These are phyloP conservation scores for Epistrophe grossulariae DNA, from an alignment of 2,888 invertebrate genomes.

Conservation along the genomic window DNA sequence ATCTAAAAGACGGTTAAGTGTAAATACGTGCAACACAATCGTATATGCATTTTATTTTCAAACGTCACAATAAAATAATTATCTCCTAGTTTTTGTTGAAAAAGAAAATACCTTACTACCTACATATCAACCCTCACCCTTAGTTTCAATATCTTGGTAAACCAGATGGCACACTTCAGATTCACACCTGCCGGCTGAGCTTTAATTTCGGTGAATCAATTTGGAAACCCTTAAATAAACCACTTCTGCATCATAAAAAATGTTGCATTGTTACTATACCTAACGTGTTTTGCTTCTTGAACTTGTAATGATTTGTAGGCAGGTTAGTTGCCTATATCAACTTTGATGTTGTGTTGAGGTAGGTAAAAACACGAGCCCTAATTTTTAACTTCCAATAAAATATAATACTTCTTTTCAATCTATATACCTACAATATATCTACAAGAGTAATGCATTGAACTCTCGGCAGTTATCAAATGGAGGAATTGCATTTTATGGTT, in stretches of 20 bases:
- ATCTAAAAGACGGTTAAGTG: too few species aligned
- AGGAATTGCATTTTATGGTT: constrained; percentile 58
- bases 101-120: neutral
- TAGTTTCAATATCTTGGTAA: neutral
- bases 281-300: neutral
- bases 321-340: neutral
- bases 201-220: constrained; percentile 10
- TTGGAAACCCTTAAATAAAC: neutral
- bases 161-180: constrained; percentile 29
- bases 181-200: constrained; percentile 26
- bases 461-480: constrained; percentile 36
- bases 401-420: constrained; percentile 37
- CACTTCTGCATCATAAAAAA: neutral
- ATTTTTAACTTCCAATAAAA: constrained; percentile 18
- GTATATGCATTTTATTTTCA: neutral
- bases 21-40: too few species aligned
- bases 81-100: neutral
- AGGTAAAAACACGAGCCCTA: constrained; percentile 4
- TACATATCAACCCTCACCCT: too few species aligned
- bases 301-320: neutral
- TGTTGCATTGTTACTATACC: neutral
- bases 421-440: constrained; percentile 6
- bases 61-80: neutral
- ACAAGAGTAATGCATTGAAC: constrained; percentile 24
- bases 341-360: constrained; percentile 1